Conservation (phyloP, 2,888 invertebrate species). For the Heliconius charithonia region DNA sequence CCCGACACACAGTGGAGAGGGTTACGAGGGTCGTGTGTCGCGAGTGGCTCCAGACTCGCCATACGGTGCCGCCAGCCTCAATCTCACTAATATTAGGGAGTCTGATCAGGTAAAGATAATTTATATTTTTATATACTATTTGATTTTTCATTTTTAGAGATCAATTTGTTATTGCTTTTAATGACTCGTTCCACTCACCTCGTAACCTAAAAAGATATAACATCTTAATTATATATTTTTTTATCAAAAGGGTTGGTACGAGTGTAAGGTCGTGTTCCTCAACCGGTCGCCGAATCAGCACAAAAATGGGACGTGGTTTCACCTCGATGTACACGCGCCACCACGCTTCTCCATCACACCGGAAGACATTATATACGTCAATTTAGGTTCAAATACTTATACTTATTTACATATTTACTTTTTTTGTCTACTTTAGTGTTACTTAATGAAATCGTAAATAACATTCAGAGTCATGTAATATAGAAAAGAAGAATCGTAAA, state of each 20-base stretch:
- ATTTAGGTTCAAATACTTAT: slow-evolving; percentile 84
- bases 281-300: slow-evolving; percentile 95
- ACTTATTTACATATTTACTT: slow-evolving; percentile 4
- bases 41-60: slow-evolving; percentile 94
- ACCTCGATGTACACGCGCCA: slow-evolving; percentile 98
- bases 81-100: slow-evolving; percentile 96
- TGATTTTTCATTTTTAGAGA: neutral
- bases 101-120: slow-evolving; percentile 87
- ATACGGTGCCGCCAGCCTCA: slow-evolving; percentile 96
- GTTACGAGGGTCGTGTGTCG: slow-evolving; percentile 95
- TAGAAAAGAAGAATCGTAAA: too few relatives aligned
- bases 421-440: neutral
- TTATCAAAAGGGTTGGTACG: slow-evolving; percentile 92
- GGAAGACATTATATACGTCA: slow-evolving; percentile 98
- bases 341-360: slow-evolving; percentile 97
- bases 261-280: slow-evolving; percentile 97
- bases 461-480: too few relatives aligned
- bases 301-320: slow-evolving; percentile 99
- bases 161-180: neutral
- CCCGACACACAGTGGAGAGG: slow-evolving; percentile 97
- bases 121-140: neutral
- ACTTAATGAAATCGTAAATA: neutral
- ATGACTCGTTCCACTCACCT: neutral
- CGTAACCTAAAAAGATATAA: neutral
- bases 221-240: slow-evolving; percentile 9